phyloP scores from a whole-genome alignment of 2,113 vertebrate genomes.

The Prolemur simus region DNA sequence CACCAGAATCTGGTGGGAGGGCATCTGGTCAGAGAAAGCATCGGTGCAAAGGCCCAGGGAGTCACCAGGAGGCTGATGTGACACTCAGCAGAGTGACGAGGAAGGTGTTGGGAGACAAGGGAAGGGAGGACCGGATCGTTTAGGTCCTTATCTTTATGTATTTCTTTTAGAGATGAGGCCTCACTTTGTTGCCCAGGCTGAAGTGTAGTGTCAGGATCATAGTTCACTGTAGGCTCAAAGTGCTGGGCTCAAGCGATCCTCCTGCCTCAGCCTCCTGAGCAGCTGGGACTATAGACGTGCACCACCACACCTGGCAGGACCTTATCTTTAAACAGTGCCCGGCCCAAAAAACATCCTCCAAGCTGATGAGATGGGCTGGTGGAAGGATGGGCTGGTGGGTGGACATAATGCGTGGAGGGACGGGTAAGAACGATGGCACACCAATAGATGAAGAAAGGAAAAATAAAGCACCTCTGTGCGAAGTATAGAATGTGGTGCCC shows the following conservation, averaged over 20 bases:
- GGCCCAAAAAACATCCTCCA: background rate
- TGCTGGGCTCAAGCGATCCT: too few species aligned
- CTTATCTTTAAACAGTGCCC: background rate
- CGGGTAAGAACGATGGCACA: background rate
- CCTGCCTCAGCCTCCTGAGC: too few species aligned
- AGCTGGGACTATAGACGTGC: too few species aligned
- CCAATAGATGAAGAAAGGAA: background rate
- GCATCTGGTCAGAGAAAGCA: background rate
- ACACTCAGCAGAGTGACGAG: background rate
- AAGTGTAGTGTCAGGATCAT: too few species aligned
- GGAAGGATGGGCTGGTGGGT: fast-evolving
- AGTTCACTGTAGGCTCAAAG: too few species aligned
- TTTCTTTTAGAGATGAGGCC: too few species aligned
- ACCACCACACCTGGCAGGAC: background rate
- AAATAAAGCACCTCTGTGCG: background rate
- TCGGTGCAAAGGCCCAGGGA: background rate
- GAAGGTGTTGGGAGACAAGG: background rate
- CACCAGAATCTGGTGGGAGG: background rate
- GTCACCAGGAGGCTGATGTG: background rate
- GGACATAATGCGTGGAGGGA: background rate
- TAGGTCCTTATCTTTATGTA: background rate
- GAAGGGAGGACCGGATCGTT: fast-evolving
- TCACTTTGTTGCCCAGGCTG: too few species aligned
- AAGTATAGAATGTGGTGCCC: background rate
- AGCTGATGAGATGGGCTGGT: background rate